Evolutionary conservation across 2,113 vertebrate genomes (phyloP).

Genomic region (Sisor rabdophorus): DNA sequence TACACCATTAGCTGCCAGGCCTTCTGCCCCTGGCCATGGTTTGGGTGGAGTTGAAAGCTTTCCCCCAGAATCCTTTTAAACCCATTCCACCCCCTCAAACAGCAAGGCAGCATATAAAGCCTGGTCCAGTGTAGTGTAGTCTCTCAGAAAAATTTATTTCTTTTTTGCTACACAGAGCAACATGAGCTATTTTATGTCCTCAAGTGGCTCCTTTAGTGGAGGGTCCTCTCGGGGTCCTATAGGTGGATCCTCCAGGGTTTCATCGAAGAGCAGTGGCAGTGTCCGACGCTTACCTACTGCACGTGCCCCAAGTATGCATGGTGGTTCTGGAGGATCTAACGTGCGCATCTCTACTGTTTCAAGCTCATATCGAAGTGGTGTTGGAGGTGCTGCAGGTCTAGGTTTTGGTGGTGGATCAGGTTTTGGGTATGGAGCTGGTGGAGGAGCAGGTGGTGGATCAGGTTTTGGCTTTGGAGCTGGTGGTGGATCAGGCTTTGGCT

Average conservation of each 20-base stretch:
- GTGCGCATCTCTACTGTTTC: slow-evolving; percentile 53
- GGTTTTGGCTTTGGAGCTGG: not conserved
- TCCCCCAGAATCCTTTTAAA: not conserved
- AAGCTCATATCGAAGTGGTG: not conserved
- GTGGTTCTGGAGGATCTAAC: slow-evolving; percentile 52
- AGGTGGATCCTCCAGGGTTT: slow-evolving; percentile 7
- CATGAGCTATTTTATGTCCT: slow-evolving; percentile 38
- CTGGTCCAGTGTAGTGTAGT: slow-evolving; percentile 36
- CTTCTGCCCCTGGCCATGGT: slow-evolving; percentile 37
- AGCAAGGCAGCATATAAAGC: slow-evolving; percentile 59
- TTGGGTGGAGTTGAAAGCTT: slow-evolving; percentile 22
- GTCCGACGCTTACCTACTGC: not conserved
- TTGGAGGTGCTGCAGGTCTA: slow-evolving; percentile 3
- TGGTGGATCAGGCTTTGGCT: slow-evolving; percentile 22
- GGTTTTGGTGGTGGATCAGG: slow-evolving; percentile 19
- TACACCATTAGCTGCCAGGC: slow-evolving; percentile 35
- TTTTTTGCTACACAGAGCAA: slow-evolving; percentile 33
- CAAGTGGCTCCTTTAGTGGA: slow-evolving; percentile 14
- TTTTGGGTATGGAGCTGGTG: slow-evolving; percentile 2
- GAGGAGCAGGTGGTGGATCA: not conserved
- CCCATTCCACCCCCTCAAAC: slow-evolving; percentile 30
- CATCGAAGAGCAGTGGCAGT: not conserved
- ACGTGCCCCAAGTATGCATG: slow-evolving; percentile 53
- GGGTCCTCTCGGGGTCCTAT: not conserved
- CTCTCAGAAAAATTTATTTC: slow-evolving; percentile 46